Base-by-base conservation (phyloP, 2,888 invertebrate species). In the Calephelis perditalis region DNA sequence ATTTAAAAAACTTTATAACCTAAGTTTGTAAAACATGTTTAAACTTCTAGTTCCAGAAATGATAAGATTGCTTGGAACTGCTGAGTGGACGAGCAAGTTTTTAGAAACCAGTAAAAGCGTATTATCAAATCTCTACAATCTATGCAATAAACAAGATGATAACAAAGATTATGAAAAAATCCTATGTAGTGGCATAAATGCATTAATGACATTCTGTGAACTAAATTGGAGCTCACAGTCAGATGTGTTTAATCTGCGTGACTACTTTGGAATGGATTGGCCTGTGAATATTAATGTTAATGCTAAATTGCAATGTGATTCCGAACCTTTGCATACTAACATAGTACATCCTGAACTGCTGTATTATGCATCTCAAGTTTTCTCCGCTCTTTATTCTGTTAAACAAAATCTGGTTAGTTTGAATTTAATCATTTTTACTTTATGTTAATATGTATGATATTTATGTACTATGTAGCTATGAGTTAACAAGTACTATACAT, bases 151-250 rank as follows among this genome's bases (percentile, higher is more conserved):
- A 62, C 65, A 69, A 60, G 70, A 74, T 36, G 72, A 78, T 65
- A 63, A 63, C 8, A 68, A 61, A 26, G 67, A 69, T 26, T 66
- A 77, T 60, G 77, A 86, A 46, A 82, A 90, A 62, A 79, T 93
- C 67, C 76, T 94, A 11, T 75, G 86, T 58, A 79, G 93, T 59
- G 95, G 94, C 3, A 89, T 96, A 15, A 91, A 94, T 46, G 91
- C 94, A 67, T 83, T 96, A 40, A 86, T 95, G 58, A 91, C 92
- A 37, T 98, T 97, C 82, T 92, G 96, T 60, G 95, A 96, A 78
- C 91, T 91, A 59, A 98, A 98, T 82, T 97, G 96, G 92, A 94
- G 94, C 58, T 95, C 97, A 0, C 96, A 96, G 5, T 81, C 90
- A 54, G 75, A 91, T 40, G 77, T 85, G 45, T 73, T 88, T 0